Conservation (phyloP, 1,140 invertebrate species). For the Choristoneura fumiferana region DNA sequence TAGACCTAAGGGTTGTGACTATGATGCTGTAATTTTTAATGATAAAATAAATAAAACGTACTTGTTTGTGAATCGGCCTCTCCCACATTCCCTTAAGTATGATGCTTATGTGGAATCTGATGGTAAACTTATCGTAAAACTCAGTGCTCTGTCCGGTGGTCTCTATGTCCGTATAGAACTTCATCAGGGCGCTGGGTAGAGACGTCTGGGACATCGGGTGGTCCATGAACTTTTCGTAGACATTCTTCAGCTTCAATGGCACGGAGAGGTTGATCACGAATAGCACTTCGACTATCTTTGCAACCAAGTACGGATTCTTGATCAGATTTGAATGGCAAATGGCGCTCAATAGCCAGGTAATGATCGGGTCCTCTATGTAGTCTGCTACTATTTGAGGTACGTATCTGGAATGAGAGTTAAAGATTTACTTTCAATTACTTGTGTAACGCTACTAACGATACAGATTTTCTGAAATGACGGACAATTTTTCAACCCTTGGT, state of each 20-base stretch:
- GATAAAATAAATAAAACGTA: too few species aligned
- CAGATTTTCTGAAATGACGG: too few species aligned
- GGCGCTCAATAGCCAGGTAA: constrained; percentile 92
- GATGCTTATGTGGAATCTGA: constrained; percentile 97
- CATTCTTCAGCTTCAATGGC: constrained; percentile 82
- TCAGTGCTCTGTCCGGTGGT: constrained; percentile 97
- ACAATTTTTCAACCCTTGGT: too few species aligned
- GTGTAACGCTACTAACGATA: too few species aligned
- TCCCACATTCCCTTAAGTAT: constrained; percentile 95
- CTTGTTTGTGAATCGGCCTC: constrained; percentile 80
- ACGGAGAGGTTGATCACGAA: constrained; percentile 94
- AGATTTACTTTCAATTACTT: too few species aligned
- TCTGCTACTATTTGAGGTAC: constrained; percentile 86
- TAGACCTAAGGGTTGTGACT: too few species aligned
- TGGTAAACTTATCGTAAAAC: constrained; percentile 99
- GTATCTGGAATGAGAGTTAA: constrained; percentile 81
- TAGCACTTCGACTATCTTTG: constrained; percentile 96
- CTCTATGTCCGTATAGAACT: constrained; percentile 99
- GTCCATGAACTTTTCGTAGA: constrained; percentile 82
- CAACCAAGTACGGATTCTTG: constrained; percentile 97
- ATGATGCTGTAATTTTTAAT: too few species aligned
- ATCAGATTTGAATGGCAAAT: constrained; percentile 94
- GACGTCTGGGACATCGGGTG: constrained; percentile 91
- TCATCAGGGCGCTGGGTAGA: constrained; percentile 94
- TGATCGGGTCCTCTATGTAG: constrained; percentile 89